Evolutionary conservation across 2,888 invertebrate genomes (phyloP), one percentile per base, ranked within the genome.

Genomic region (Andrena minutula): DNA sequence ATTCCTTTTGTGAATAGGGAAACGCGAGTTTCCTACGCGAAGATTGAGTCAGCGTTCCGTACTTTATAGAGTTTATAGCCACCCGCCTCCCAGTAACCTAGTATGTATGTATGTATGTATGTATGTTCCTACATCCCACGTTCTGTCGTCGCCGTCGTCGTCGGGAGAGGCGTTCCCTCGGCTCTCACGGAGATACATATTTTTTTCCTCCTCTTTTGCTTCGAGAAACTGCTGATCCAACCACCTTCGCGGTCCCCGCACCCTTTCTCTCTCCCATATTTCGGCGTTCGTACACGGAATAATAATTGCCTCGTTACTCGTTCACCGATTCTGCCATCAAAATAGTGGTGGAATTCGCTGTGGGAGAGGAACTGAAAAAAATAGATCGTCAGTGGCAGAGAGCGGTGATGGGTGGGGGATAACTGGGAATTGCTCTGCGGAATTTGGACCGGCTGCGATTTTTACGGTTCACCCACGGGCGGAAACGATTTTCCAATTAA

Each of bases 1-100:
- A 56, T 71, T 53, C 72, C 77, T 58, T 73, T 79, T 65, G 78
- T 69, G 69, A 70, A 81, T 78, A 75, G 77, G 65, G 35, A 83
- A 70, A 81, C 53, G 47, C 49, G 35, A 72, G 41, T 75, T 78
- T 79, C 64, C 81, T 32, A 58, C 56, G 26, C 47, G 66, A 75
- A 82, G 71, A 82, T 87, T 78, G 81, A 75, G 68, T 87, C 81
- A 85, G 79, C 77, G 58, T 74, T 81, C 63, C 77, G 60, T 82
- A 66, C 61, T 75, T 70, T 82, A 79, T 79, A 61, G 73, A 79
- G 74, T 83, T 82, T 77, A 86, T 85, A 61, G 70, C 66, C 75
- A 75, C 60, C 35, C 85, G 20, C 51, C 70, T 66, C n/a, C 23
- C 41, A 32, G 61, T 79, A 83, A 77, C 79, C 16, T n/a, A 41